A percentile compares a stretch with the other conserved stretches of the same genome.
Evolutionary conservation across 2,797 vertebrate genomes (phyloP).

Genomic region (Acrossocheilus fasciatus): DNA sequence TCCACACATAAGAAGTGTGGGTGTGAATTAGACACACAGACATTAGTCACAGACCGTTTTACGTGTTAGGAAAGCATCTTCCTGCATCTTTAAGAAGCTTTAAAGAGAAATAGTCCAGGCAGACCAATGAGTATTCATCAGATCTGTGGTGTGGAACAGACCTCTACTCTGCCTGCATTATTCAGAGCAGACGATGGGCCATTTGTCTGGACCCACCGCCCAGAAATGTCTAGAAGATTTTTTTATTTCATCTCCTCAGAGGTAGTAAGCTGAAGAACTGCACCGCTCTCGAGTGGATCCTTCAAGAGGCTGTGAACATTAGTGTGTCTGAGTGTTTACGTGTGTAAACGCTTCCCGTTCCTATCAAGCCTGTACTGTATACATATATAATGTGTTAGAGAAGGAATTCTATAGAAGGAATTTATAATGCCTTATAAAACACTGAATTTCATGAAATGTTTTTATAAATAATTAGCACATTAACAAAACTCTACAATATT

Average conservation of each 20-base stretch:
- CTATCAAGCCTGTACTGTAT: not conserved
- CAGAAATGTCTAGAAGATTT: slow-evolving; percentile 37
- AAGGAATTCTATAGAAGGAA: not conserved
- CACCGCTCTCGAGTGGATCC: not conserved
- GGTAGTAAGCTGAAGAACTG: slow-evolving; percentile 22
- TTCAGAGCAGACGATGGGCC: slow-evolving; percentile 36
- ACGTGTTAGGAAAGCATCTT: not conserved
- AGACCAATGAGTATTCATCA: slow-evolving; percentile 33
- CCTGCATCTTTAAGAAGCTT: not conserved
- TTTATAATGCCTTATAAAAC: not conserved
- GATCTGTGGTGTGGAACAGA: slow-evolving; percentile 23
- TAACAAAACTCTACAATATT: not conserved
- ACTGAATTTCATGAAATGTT: not conserved
- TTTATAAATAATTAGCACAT: not conserved
- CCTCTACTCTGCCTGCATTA: slow-evolving; percentile 37
- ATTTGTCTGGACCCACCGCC: slow-evolving; percentile 11
- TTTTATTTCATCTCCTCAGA: slow-evolving; percentile 29
- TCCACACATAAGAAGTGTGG: not conserved
- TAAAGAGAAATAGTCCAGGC: slow-evolving; percentile 14
- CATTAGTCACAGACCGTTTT: slow-evolving; percentile 15
- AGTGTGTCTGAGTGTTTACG: not conserved
- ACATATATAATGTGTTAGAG: not conserved
- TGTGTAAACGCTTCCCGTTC: not conserved
- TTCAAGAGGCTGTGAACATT: not conserved
- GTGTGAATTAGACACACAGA: not conserved